These are phyloP conservation scores for Ashinkailepas kermadecensis DNA, from an alignment of 2,888 invertebrate species.

Conservation along the genomic window DNA sequence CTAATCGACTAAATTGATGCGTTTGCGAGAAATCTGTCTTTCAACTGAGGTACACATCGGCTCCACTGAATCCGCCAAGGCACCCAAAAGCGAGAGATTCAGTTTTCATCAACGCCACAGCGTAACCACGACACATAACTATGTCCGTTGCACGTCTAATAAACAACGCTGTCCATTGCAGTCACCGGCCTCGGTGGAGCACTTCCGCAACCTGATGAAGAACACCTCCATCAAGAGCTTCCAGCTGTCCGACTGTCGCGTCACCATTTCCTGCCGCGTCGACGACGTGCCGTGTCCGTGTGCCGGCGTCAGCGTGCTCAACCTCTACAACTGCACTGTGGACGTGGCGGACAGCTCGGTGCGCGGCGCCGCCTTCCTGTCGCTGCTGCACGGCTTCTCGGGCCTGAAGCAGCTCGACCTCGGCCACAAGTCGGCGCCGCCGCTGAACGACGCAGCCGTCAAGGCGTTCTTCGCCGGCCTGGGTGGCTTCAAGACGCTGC, in stretches of 20 bases:
- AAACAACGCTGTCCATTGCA: slow-evolving; percentile 30
- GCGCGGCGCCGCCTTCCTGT: slow-evolving; percentile 87
- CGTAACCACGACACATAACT: no score
- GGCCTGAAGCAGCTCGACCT: slow-evolving; percentile 83
- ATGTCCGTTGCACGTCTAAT: no score
- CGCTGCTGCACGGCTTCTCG: slow-evolving; percentile 69
- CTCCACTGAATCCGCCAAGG: no score
- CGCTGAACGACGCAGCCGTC: slow-evolving; percentile 99
- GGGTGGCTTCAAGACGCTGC: slow-evolving; percentile 78
- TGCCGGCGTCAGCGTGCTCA: slow-evolving; percentile 87
- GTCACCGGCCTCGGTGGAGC: slow-evolving; percentile 28
- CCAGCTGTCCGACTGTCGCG: slow-evolving; percentile 72
- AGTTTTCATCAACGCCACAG: no score
- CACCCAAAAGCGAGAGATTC: no score
- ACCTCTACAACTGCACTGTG: slow-evolving; percentile 69
- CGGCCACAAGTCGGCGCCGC: slow-evolving; percentile 63
- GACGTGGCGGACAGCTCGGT: slow-evolving; percentile 73
- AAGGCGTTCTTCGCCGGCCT: slow-evolving; percentile 96
- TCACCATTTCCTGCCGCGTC: slow-evolving; percentile 72
- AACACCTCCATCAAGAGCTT: slow-evolving; percentile 60
- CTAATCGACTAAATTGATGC: no score
- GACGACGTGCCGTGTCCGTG: slow-evolving; percentile 67
- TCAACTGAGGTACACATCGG: no score
- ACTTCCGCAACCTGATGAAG: slow-evolving; percentile 28
- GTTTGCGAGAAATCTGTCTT: no score